Evolutionary conservation across 2,888 invertebrate species (phyloP), one percentile per base, ranked within the genome.

Genomic region (Cataglyphis livida): DNA sequence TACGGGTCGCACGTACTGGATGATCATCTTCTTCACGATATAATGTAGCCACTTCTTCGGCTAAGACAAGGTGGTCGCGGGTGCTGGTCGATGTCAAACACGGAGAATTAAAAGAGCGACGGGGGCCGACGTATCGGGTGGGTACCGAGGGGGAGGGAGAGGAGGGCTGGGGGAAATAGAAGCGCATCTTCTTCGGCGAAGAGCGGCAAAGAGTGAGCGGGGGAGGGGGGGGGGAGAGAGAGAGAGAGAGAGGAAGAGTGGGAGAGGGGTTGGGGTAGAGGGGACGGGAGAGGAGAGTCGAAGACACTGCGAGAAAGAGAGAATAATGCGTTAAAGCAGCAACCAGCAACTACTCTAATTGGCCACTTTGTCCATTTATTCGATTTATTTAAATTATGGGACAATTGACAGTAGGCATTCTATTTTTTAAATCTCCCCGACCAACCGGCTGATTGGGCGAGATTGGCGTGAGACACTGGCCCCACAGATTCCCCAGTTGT

Each of bases 331-430:
- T 93, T 93, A 92, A 93, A 94, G 93, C 90, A 90, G 91, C 91
- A 91, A 90, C 89, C 93, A 93, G 92, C 94, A 94, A 94, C 93
- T 93, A 94, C 94, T 94, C 94, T 94, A 94, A 94, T 94, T 94
- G 94, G 94, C 94, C 94, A 94, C 94, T 94, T 94, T 94, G 94
- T 94, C 94, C 94, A 94, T 94, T 94, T 94, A 94, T 94, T 94
- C 94, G 94, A 94, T 94, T 94, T 94, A 94, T 94, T 94, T 94
- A 94, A 94, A 94, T 94, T 94, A 94, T 94, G 94, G 94, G 94
- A 94, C 94, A 94, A 94, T 94, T 94, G 94, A 94, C 94, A 94
- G 94, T 94, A 94, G 94, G 94, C 94, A 94, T 94, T 94, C 94
- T 94, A 94, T 94, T 94, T 94, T 94, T 94, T 94, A 94, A 94